Evolutionary conservation across 2,888 invertebrate genomes (phyloP).

Genomic region (Apamea monoglypha): DNA sequence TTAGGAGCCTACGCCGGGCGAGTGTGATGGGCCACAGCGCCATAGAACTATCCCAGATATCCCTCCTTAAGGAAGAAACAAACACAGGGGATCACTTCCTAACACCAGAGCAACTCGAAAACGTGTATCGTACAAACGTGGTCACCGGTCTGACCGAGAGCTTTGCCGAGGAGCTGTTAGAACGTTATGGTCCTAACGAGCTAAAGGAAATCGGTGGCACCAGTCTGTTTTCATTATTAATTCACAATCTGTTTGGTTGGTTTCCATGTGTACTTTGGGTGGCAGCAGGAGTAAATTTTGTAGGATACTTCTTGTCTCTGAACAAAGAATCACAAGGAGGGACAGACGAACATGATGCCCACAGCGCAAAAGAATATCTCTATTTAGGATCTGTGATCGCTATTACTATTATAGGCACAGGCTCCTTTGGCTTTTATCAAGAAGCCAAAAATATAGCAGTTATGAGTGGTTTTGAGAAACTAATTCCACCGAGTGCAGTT

Average conservation of each 20-base stretch:
- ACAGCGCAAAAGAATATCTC: slow-evolving; percentile 81
- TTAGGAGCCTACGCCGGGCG: slow-evolving; percentile 65
- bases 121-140: slow-evolving; percentile 85
- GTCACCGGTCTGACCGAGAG: slow-evolving; percentile 88
- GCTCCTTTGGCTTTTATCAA: slow-evolving; percentile 90
- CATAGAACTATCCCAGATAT: slow-evolving; percentile 73
- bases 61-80: slow-evolving; percentile 81
- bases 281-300: slow-evolving; percentile 91
- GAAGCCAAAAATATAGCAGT: slow-evolving; percentile 93
- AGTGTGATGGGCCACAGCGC: slow-evolving; percentile 66
- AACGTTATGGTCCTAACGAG: slow-evolving; percentile 91
- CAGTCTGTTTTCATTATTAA: slow-evolving; percentile 92
- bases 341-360: slow-evolving; percentile 64
- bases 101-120: slow-evolving; percentile 82
- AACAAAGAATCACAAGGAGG: slow-evolving; percentile 42
- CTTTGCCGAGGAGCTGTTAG: slow-evolving; percentile 88
- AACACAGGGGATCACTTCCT: slow-evolving; percentile 87
- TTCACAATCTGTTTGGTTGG: slow-evolving; percentile 92
- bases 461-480: slow-evolving; percentile 96
- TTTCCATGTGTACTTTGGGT: slow-evolving; percentile 93
- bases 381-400: slow-evolving; percentile 84
- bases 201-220: slow-evolving; percentile 91
- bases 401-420: slow-evolving; percentile 85
- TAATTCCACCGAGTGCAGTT: slow-evolving; percentile 93
- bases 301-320: slow-evolving; percentile 84